Conservation (phyloP, 2,888 invertebrate species). For the Uropetala carovei region DNA sequence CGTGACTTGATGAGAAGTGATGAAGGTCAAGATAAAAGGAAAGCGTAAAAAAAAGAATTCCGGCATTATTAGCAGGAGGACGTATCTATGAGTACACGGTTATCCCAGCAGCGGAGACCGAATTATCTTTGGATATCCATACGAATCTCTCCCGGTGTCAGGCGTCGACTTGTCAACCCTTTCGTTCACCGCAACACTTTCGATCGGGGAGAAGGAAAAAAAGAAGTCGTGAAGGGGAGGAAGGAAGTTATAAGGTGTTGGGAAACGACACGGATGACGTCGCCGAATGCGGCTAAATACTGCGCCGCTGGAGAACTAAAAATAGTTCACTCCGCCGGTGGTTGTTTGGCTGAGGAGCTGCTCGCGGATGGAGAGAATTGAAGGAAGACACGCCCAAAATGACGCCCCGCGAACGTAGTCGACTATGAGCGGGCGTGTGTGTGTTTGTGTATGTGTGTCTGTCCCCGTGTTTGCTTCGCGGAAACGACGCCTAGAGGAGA, state of each 20-base stretch:
- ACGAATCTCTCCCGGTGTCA: too few relatives aligned
- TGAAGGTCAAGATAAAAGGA: too few relatives aligned
- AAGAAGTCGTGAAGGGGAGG: not conserved
- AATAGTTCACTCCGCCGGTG: not conserved
- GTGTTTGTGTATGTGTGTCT: not conserved
- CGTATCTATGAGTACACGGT: too few relatives aligned
- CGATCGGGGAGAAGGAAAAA: not conserved
- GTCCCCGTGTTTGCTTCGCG: not conserved
- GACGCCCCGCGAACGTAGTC: not conserved
- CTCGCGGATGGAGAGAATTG: not conserved
- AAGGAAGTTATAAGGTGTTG: not conserved
- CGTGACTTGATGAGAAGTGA: too few relatives aligned
- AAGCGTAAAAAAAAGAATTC: too few relatives aligned
- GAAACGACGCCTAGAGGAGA: not conserved
- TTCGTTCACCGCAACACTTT: not conserved
- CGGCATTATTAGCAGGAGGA: too few relatives aligned
- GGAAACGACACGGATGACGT: not conserved
- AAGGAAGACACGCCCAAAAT: not conserved
- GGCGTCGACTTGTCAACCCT: too few relatives aligned
- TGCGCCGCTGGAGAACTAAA: not conserved
- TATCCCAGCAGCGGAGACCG: too few relatives aligned
- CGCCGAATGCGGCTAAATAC: conserved; percentile 22
- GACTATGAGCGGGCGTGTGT: not conserved
- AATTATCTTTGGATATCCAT: too few relatives aligned
- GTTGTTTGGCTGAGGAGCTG: conserved; percentile 5